Evolutionary conservation across 2,888 invertebrate genomes (phyloP).

Genomic region (Drosophila neoperkinsi): DNA sequence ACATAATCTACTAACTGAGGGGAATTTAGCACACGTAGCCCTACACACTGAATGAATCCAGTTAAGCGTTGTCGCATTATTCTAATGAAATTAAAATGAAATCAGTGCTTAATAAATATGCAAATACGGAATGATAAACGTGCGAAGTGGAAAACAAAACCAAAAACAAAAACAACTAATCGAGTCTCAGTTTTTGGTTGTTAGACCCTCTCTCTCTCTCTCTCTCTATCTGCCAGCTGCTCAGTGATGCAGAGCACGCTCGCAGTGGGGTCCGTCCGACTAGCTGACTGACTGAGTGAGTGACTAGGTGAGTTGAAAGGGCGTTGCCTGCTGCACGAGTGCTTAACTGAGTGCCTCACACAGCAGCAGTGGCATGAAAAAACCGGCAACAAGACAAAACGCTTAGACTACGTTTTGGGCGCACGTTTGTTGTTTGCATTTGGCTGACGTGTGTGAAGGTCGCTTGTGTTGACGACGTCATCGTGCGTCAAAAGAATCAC

Average conservation of each 20-base stretch:
- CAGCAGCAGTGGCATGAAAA: constrained; percentile 27
- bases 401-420: constrained; percentile 65
- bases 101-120: constrained; percentile 63
- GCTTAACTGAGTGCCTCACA: constrained; percentile 55
- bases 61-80: constrained; percentile 56
- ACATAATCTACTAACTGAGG: background rate
- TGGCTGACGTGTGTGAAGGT: constrained; percentile 65
- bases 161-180: background rate
- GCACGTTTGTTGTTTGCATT: constrained; percentile 58
- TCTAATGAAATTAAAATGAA: constrained; percentile 69
- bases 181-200: background rate
- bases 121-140: constrained; percentile 43
- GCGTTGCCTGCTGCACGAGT: constrained; percentile 57
- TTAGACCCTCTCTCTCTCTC: background rate
- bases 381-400: constrained; percentile 54
- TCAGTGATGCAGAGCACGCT: constrained; percentile 67
- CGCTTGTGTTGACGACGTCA: constrained; percentile 49
- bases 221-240: constrained; percentile 5
- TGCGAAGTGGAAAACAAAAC: constrained; percentile 3
- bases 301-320: constrained; percentile 35
- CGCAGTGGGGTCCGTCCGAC: constrained; percentile 22
- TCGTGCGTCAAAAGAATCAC: constrained; percentile 38
- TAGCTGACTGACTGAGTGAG: constrained; percentile 21
- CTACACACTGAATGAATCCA: constrained; percentile 11
- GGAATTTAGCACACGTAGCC: background rate